Evolutionary conservation across 2,113 vertebrate species (phyloP).

Genomic region (Lanius ludovicianus): DNA sequence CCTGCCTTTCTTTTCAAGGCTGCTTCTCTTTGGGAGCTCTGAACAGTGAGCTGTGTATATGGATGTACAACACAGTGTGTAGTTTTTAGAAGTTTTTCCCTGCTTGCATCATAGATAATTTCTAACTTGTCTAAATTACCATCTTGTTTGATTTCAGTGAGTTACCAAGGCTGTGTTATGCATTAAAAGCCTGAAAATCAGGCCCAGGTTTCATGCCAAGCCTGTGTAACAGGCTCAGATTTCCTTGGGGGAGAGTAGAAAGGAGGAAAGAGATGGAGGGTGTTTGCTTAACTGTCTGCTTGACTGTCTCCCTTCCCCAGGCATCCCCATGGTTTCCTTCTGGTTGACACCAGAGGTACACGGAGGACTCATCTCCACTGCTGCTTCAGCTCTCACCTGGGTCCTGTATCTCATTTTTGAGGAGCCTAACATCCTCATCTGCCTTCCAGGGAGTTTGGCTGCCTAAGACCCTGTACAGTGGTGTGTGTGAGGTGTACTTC

Average conservation of each 20-base stretch:
- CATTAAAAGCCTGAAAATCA: not conserved
- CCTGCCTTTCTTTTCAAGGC: not conserved
- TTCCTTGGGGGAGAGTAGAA: not conserved
- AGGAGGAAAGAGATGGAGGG: not conserved
- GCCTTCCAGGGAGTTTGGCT: not conserved
- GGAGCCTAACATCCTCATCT: not conserved
- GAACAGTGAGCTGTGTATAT: not conserved
- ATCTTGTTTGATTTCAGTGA: not conserved
- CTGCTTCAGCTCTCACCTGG: not conserved
- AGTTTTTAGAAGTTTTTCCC: not conserved
- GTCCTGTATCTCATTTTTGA: not conserved
- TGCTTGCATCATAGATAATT: not conserved
- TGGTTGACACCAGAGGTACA: not conserved
- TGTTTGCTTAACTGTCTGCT: not conserved
- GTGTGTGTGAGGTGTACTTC: not conserved
- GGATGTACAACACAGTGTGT: not conserved
- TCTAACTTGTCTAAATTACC: not conserved
- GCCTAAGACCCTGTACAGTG: not conserved
- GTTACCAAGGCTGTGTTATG: not conserved
- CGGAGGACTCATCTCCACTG: not conserved
- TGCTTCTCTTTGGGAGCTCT: not conserved
- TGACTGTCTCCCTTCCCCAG: not conserved
- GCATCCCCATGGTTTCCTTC: not conserved
- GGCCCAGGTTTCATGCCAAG: not conserved
- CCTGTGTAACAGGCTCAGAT: not conserved